A percentile compares a stretch with the other conserved stretches of the same genome.
phyloP scores from a whole-genome alignment of 1,140 invertebrate genomes.

The Fopius arisanus region DNA sequence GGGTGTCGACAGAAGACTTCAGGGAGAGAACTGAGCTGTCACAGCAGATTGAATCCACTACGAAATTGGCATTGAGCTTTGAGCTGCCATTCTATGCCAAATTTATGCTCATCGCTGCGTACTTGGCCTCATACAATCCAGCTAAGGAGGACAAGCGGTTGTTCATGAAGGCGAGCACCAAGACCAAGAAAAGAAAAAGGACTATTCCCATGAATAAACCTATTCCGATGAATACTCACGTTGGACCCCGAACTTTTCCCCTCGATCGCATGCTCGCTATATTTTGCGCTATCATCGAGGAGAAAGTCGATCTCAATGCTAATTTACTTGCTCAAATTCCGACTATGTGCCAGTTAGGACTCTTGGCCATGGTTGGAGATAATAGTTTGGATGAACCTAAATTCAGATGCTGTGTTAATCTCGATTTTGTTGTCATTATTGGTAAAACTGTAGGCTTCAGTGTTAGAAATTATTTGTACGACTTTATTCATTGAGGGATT shows the following conservation, averaged over 20 bases:
- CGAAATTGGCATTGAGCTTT: constrained; percentile 72
- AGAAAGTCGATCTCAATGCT: constrained; percentile 83
- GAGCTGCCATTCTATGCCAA: constrained; percentile 91
- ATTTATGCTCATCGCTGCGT: constrained; percentile 87
- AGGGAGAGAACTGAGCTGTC: constrained; percentile 40
- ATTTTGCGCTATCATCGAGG: constrained; percentile 89
- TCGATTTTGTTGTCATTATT: constrained; percentile 74
- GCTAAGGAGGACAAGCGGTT: constrained; percentile 83
- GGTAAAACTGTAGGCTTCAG: constrained; percentile 77
- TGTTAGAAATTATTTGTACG: constrained; percentile 77
- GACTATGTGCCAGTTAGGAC: constrained; percentile 76
- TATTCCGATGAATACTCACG: constrained; percentile 64
- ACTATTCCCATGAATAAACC: constrained; percentile 50
- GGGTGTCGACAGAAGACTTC: constrained; percentile 65
- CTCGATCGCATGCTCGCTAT: constrained; percentile 88
- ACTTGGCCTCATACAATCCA: constrained; percentile 90
- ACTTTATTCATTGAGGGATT: constrained; percentile 65
- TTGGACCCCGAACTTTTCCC: constrained; percentile 83
- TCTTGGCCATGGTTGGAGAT: constrained; percentile 72
- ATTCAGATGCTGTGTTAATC: constrained; percentile 77
- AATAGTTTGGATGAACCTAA: constrained; percentile 73
- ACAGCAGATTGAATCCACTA: constrained; percentile 62
- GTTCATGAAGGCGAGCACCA: constrained; percentile 79
- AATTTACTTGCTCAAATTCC: constrained; percentile 82
- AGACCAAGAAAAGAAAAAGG: constrained; percentile 66